Percentiles rank a stretch among this genome's conserved stretches.
These are phyloP conservation scores for Falco punctatus DNA, from an alignment of 2,113 vertebrate species.

Conservation along the genomic window DNA sequence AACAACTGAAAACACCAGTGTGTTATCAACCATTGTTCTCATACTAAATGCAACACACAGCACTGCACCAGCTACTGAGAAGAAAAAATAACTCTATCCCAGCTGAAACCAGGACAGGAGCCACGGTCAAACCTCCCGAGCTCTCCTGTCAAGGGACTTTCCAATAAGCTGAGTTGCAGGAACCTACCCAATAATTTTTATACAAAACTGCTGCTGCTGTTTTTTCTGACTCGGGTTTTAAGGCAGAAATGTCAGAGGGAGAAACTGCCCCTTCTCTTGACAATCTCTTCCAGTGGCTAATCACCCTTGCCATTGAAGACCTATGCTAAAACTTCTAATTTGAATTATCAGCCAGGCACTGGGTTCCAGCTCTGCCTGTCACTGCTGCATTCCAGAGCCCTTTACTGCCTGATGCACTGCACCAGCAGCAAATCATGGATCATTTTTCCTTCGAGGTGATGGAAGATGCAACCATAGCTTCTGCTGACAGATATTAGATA, in stretches of 20 bases:
- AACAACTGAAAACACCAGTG: no score
- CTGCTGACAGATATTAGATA: neutral
- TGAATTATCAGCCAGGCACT: neutral
- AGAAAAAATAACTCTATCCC: no score
- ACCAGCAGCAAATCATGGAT: neutral
- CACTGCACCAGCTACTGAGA: no score
- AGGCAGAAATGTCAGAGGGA: neutral
- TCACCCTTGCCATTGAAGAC: neutral
- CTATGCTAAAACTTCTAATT: neutral
- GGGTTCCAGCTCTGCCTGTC: neutral
- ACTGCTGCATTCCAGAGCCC: neutral
- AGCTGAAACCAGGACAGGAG: no score
- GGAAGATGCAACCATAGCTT: neutral
- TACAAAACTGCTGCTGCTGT: neutral
- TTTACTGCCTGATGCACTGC: neutral
- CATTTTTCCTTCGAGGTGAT: neutral
- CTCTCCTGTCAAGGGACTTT: neutral
- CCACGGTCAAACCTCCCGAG: neutral
- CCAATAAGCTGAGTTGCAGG: neutral
- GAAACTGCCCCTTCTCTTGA: neutral
- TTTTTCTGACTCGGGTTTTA: neutral
- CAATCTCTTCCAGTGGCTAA: neutral
- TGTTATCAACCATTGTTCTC: no score
- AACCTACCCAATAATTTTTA: neutral
- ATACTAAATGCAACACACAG: no score